Evolutionary conservation across 1,140 invertebrate genomes (phyloP).

Genomic region (Penaeus japonicus): DNA sequence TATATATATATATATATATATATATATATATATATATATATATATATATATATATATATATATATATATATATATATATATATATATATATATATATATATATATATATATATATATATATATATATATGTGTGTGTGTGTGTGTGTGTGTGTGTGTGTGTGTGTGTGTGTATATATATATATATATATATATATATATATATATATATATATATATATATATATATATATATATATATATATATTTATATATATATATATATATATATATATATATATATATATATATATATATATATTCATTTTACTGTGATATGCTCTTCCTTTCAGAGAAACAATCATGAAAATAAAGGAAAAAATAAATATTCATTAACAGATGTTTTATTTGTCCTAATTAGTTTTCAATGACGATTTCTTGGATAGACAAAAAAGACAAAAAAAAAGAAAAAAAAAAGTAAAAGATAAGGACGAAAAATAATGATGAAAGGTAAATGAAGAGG

Average conservation of each 20-base stretch:
- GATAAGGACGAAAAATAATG: too few species aligned
- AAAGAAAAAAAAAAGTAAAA: too few species aligned
- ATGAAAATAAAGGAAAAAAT: too few species aligned
- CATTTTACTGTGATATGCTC: neutral
- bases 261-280: constrained; percentile 13
- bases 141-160: neutral
- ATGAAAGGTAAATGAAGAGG: too few species aligned
- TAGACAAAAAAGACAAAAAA: too few species aligned
- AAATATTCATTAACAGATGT: too few species aligned
- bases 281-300: neutral
- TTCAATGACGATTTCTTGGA: too few species aligned
- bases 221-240: constrained; percentile 13
- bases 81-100: constrained; percentile 3
- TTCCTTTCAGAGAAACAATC: too few species aligned
- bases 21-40: constrained; percentile 6
- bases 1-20: constrained; percentile 6
- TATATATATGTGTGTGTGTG: neutral
- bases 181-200: neutral
- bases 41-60: neutral
- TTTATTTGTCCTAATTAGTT: too few species aligned
- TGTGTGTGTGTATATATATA: neutral
- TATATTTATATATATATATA: neutral
- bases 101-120: neutral
- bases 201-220: constrained; percentile 13
- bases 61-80: constrained; percentile 8